Conservation (phyloP, 2,113 vertebrate genomes). For the Sitta europaea region DNA sequence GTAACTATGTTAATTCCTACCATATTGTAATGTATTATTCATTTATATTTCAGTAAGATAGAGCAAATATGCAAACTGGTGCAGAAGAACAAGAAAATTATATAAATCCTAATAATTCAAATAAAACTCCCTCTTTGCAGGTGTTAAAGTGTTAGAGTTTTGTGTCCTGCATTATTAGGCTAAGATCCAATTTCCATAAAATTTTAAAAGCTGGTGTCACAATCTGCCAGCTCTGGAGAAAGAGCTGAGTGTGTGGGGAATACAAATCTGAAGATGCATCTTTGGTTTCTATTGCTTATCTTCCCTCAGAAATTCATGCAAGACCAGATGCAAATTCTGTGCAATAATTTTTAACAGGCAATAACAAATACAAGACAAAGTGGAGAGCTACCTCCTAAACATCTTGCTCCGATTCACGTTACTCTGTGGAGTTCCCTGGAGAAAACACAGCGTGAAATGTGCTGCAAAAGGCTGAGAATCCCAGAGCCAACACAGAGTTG, state of each 20-base stretch:
- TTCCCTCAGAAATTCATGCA: not conserved
- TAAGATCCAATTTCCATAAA: constrained; percentile 21
- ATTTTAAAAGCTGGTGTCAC: not conserved
- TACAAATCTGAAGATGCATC: not conserved
- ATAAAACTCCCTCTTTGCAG: constrained; percentile 5
- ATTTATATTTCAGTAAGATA: not conserved
- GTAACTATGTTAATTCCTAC: constrained; percentile 14
- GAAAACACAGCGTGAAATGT: not conserved
- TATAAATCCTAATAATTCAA: constrained; percentile 52
- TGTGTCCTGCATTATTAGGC: constrained; percentile 14
- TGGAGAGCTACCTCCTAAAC: not conserved
- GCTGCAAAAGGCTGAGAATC: not conserved
- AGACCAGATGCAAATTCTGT: not conserved
- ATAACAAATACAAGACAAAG: not conserved
- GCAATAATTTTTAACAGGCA: not conserved
- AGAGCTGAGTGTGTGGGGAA: not conserved
- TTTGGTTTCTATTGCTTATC: not conserved
- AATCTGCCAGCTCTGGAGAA: not conserved
- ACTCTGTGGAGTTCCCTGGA: not conserved
- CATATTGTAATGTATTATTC: constrained; percentile 12
- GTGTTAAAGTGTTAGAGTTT: constrained; percentile 31
- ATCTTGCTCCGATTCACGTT: not conserved
- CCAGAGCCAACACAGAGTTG: not conserved
- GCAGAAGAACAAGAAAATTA: constrained; percentile 1
- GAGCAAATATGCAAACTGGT: constrained; percentile 7